Conservation (phyloP, 92 coral and sea anemone genomes). For the Epizoanthus fatuus region DNA sequence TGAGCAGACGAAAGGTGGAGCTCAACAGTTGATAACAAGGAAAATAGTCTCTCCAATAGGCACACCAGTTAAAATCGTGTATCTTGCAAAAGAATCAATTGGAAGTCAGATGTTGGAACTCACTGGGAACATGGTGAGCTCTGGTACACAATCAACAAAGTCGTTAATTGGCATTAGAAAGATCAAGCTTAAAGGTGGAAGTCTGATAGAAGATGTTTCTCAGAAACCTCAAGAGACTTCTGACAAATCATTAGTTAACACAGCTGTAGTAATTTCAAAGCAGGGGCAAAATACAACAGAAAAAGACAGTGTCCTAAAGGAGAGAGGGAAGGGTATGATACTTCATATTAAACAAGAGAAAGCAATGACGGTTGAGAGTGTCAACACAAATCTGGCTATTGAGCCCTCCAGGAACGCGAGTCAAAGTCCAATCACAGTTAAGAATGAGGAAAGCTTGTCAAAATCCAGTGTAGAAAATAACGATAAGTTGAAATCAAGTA, state of each 20-base stretch:
- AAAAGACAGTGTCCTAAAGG: background rate
- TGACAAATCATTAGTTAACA: conserved; percentile 13
- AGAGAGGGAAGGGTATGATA: background rate
- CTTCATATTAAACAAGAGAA: background rate
- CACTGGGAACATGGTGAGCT: conserved; percentile 27
- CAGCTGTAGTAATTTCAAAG: background rate
- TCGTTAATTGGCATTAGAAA: conserved; percentile 78
- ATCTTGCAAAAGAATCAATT: conserved; percentile 29
- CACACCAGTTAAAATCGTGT: conserved; percentile 40
- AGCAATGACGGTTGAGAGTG: background rate
- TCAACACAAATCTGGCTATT: too few species aligned
- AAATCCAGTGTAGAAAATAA: too few species aligned
- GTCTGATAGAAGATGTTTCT: conserved; percentile 30
- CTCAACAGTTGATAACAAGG: background rate
- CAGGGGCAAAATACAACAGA: background rate
- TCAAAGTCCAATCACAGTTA: background rate
- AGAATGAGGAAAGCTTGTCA: background rate
- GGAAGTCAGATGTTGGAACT: conserved; percentile 18
- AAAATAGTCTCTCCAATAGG: conserved; percentile 20
- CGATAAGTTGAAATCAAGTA: too few species aligned
- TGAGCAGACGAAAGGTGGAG: conserved; percentile 12
- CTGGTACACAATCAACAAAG: conserved; percentile 81
- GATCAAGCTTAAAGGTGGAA: conserved; percentile 48
- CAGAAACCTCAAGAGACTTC: conserved; percentile 9
- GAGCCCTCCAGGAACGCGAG: background rate